Conservation (phyloP, 2,113 vertebrate genomes). For the Marmota flaviventris region DNA sequence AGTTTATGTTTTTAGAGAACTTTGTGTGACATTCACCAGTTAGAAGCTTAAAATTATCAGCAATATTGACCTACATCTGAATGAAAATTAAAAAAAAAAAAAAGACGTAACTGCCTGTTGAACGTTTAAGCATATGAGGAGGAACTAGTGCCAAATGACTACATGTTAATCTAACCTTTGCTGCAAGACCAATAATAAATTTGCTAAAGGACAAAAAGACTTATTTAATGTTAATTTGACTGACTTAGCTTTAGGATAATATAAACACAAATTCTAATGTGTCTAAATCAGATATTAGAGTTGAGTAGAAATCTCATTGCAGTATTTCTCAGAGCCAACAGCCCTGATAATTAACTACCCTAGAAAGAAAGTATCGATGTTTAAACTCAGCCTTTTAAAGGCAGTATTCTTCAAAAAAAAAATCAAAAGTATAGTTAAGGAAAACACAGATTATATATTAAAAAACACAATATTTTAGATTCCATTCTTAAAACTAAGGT, state of each 20-base stretch:
- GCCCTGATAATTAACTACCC: conserved; percentile 77
- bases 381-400: conserved; percentile 89
- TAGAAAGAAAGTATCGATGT: conserved; percentile 75
- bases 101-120: conserved; percentile 15
- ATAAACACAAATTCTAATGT: conserved; percentile 49
- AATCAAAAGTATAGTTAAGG: conserved; percentile 45
- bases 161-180: conserved; percentile 30
- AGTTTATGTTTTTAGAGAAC: conserved; percentile 34
- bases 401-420: conserved; percentile 51
- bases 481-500: conserved; percentile 59
- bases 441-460: neutral
- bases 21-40: conserved; percentile 60
- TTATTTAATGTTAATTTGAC: neutral
- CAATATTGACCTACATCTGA: conserved; percentile 42
- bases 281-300: conserved; percentile 57
- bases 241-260: conserved; percentile 8
- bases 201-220: neutral
- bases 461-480: neutral
- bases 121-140: conserved; percentile 55
- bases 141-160: neutral
- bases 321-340: conserved; percentile 40
- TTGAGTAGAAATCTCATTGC: conserved; percentile 18
- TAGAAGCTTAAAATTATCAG: conserved; percentile 60
- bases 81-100: conserved; percentile 42
- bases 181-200: neutral